Percentiles rank a stretch among this genome's conserved stretches.
These are phyloP conservation scores for Sminthopsis crassicaudata DNA, from an alignment of 2,113 vertebrate species.

Conservation along the genomic window DNA sequence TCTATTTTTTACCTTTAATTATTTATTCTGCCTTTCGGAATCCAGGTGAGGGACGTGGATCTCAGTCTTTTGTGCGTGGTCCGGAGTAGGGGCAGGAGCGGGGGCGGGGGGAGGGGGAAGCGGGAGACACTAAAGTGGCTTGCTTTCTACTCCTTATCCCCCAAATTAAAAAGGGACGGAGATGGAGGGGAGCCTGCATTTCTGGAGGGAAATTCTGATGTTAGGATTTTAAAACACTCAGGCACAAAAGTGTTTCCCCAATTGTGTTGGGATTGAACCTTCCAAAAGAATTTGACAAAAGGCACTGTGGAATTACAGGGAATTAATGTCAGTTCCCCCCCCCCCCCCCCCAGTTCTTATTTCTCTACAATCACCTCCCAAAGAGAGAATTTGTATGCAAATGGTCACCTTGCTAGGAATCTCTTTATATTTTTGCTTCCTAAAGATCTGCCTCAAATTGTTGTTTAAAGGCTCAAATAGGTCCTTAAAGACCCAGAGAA, in stretches of 20 bases:
- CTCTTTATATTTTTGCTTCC: conserved; percentile 68
- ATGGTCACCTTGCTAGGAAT: conserved; percentile 64
- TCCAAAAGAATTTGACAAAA: conserved; percentile 59
- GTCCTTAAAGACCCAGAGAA: conserved; percentile 61
- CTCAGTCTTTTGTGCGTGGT: not conserved
- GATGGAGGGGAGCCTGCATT: conserved; percentile 51
- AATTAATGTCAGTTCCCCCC: conserved; percentile 43
- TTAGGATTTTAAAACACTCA: conserved; percentile 76
- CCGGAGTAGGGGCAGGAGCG: not conserved
- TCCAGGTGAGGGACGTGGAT: conserved; percentile 50
- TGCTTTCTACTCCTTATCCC: not conserved
- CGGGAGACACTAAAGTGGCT: not conserved
- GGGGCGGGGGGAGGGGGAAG: not conserved
- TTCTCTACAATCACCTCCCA: conserved; percentile 54
- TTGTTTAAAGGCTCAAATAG: conserved; percentile 75
- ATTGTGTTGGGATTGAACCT: conserved; percentile 80
- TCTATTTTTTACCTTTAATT: not conserved
- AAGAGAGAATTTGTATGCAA: conserved; percentile 75
- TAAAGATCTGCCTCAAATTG: conserved; percentile 69
- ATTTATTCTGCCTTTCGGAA: not conserved
- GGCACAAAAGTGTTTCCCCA: conserved; percentile 81
- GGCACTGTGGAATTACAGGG: conserved; percentile 74
- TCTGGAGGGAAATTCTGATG: conserved; percentile 77
- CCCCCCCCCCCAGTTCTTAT: conserved; percentile 44
- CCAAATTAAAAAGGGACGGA: conserved; percentile 41